A percentile compares a stretch with the other conserved stretches of the same genome.
These are phyloP conservation scores for Syrmaticus mikado DNA, from an alignment of 2,113 vertebrate species.

Conservation along the genomic window DNA sequence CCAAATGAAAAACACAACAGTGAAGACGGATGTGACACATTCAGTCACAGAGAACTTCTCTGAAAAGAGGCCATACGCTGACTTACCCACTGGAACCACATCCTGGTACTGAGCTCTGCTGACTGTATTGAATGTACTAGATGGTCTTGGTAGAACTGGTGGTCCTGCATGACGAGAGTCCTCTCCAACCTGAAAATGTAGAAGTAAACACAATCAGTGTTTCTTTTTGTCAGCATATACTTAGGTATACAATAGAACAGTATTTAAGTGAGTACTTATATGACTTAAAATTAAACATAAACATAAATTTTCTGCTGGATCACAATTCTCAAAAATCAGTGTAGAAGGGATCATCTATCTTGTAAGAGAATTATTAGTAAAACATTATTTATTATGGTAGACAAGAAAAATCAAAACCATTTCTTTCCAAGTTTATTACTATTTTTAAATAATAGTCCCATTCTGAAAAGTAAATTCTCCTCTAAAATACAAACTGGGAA, in stretches of 20 bases:
- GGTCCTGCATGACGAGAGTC: slow-evolving; percentile 90
- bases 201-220: background rate
- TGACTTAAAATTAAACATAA: background rate
- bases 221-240: background rate
- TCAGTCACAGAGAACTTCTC: background rate
- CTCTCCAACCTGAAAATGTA: slow-evolving; percentile 87
- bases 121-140: slow-evolving; percentile 94
- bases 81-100: slow-evolving; percentile 95
- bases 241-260: fast-evolving
- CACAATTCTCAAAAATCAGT: background rate
- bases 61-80: background rate
- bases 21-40: background rate
- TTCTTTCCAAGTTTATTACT: background rate
- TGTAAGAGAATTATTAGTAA: background rate
- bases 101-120: slow-evolving; percentile 94
- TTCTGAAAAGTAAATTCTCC: background rate
- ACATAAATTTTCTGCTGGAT: background rate
- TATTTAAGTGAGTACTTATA: background rate
- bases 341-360: background rate
- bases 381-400: background rate
- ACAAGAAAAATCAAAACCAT: background rate
- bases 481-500: background rate
- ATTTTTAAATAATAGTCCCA: background rate
- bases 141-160: slow-evolving; percentile 88
- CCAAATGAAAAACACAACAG: background rate